These are phyloP conservation scores for Anagyrus pseudococci DNA, from an alignment of 2,888 invertebrate genomes.

Conservation along the genomic window DNA sequence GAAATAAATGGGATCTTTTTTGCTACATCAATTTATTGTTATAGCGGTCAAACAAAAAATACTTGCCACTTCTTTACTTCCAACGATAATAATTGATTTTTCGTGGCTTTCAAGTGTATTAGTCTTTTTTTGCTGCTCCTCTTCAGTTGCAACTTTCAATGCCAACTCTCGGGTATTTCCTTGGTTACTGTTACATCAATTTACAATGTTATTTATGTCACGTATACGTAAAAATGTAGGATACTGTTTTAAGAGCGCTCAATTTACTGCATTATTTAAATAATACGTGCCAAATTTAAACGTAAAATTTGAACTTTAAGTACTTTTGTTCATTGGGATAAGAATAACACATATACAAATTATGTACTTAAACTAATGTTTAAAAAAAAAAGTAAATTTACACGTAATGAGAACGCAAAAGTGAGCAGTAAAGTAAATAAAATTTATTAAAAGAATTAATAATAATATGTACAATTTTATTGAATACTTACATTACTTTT, in stretches of 20 bases:
- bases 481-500: slow-evolving; percentile 31
- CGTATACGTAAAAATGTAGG: too few relatives aligned
- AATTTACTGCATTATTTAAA: too few relatives aligned
- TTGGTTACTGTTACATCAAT: too few relatives aligned
- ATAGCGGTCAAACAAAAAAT: background rate
- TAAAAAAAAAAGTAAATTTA: background rate
- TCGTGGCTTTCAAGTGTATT: slow-evolving; percentile 57
- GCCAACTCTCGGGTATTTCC: slow-evolving; percentile 19
- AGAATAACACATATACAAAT: too few relatives aligned
- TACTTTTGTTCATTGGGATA: too few relatives aligned
- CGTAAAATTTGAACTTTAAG: too few relatives aligned
- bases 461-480: slow-evolving; percentile 12
- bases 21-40: background rate
- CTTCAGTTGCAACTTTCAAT: slow-evolving; percentile 41
- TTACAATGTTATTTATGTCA: too few relatives aligned
- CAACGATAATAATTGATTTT: slow-evolving; percentile 71
- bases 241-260: too few relatives aligned
- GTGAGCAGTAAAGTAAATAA: too few relatives aligned
- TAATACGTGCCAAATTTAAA: too few relatives aligned
- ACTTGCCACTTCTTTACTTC: slow-evolving; percentile 73
- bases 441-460: background rate
- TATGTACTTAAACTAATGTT: too few relatives aligned
- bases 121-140: slow-evolving; percentile 46
- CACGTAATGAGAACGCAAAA: too few relatives aligned
- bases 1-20: background rate